Conservation (phyloP, 2,113 vertebrate species). For the Microcebus griseorufus region DNA sequence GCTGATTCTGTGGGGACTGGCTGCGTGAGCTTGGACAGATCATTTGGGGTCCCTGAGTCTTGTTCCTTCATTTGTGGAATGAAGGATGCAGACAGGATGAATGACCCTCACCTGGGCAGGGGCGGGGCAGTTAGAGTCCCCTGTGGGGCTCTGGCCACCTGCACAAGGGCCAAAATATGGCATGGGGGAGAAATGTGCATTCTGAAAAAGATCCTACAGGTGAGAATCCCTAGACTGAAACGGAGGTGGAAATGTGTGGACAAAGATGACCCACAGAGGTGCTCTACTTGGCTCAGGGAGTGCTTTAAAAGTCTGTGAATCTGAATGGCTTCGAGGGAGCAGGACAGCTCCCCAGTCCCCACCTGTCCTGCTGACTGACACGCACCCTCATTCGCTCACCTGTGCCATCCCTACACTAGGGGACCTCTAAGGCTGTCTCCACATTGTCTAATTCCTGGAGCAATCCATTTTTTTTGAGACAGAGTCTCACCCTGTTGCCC, state of each 20-base stretch:
- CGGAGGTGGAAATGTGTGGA: neutral
- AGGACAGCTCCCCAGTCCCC: too few species aligned
- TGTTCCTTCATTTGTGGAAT: neutral
- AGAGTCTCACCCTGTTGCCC: too few species aligned
- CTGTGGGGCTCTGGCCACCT: neutral
- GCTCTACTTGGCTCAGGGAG: neutral
- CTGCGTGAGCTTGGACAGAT: too few species aligned
- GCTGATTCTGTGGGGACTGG: neutral
- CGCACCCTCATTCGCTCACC: neutral
- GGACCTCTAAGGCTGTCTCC: neutral
- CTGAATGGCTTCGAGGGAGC: neutral
- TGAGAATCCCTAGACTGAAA: neutral
- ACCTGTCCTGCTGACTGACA: rapidly evolving
- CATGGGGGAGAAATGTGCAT: neutral
- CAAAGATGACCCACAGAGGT: neutral
- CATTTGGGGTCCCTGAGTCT: neutral
- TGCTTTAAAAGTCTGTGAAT: neutral
- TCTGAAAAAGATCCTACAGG: neutral
- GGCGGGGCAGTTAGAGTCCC: neutral
- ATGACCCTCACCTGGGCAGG: neutral
- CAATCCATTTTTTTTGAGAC: neutral
- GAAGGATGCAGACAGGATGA: neutral
- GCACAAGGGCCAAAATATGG: neutral
- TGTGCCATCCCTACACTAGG: neutral
- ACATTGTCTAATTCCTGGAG: neutral